Evolutionary conservation across 2,113 vertebrate species (phyloP), one percentile per base, ranked within the genome.

Genomic region (Lophius piscatorius): DNA sequence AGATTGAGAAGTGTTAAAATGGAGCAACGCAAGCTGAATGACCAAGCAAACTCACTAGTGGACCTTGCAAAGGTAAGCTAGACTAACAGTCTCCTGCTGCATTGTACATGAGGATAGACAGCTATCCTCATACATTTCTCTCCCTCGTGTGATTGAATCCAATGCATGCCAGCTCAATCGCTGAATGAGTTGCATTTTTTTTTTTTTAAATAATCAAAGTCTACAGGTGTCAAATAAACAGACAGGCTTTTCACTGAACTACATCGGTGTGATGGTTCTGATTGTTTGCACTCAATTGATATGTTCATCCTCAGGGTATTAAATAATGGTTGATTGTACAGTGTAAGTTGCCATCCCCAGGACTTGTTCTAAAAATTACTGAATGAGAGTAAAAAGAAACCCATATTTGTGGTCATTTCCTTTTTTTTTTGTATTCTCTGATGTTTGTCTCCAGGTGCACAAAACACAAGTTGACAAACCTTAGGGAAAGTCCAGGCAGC

Each of bases 1-100:
- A 98, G 97, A 94, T 97, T 99, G 90, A 94, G 97, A 94, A 99
- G 97, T 93, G 96, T 98, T 89, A 99, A 99, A 95, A 99, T 99
- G 97, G 97, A 99, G 85, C 96, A 99, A 91, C 94, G 96, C 83
- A 99, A 99, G 90, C 89, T 98, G 91, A 99, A 98, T 74, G 96
- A 99, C 90, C 96, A 99, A 93, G 96, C 97, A 78, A 99, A 99
- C 86, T 98, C 96, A 74, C 94, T 99, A 91, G 97, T 98, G 93
- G 97, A 99, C 87, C 93, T 99, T 86, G 97, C 96, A 71, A 99
- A 99, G 96, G 97, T 99, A 92, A 94, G 94, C 75, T 79, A 70
- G 65, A 81, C 71, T 36, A 56, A 83, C 79, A 77, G 80, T 81
- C 62, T 51, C 39, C 82, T 67, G 66, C 77, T 86, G 72, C 77